These are phyloP conservation scores for Thelaira solivaga DNA, from an alignment of 2,888 invertebrate genomes.

Conservation along the genomic window DNA sequence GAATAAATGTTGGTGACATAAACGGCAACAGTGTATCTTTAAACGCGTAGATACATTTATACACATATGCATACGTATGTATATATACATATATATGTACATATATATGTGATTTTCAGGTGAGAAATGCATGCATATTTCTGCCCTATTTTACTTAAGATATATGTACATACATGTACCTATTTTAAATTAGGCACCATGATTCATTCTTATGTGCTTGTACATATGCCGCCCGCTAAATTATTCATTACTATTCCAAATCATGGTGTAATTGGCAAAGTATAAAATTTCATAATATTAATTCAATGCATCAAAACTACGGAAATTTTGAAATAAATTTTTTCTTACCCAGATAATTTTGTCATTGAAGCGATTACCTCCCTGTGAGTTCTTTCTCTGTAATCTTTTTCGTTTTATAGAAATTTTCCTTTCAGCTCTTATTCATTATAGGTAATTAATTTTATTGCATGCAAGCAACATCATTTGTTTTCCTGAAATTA, in stretches of 20 bases:
- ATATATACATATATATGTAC: neutral
- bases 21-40: neutral
- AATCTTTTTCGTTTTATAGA: too few species aligned
- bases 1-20: neutral
- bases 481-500: neutral
- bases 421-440: too few species aligned
- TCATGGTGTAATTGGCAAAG: conserved; percentile 40
- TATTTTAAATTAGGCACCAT: conserved; percentile 17
- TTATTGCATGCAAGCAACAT: conserved; percentile 14
- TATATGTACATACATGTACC: too few species aligned
- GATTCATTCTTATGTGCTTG: conserved; percentile 21
- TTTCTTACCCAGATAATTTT: too few species aligned
- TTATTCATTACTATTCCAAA: conserved; percentile 6
- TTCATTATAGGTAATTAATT: too few species aligned
- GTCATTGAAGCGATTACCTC: too few species aligned
- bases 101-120: neutral
- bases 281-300: neutral
- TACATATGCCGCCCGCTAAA: neutral
- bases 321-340: too few species aligned
- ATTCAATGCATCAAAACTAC: too few species aligned
- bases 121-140: neutral
- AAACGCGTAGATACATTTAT: conserved; percentile 20
- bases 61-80: neutral
- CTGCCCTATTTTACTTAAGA: neutral
- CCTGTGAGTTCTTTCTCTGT: too few species aligned